A percentile compares a stretch with the other conserved stretches of the same genome.
These are phyloP conservation scores for Barbus barbus DNA, from an alignment of 2,113 vertebrate genomes.

Conservation along the genomic window DNA sequence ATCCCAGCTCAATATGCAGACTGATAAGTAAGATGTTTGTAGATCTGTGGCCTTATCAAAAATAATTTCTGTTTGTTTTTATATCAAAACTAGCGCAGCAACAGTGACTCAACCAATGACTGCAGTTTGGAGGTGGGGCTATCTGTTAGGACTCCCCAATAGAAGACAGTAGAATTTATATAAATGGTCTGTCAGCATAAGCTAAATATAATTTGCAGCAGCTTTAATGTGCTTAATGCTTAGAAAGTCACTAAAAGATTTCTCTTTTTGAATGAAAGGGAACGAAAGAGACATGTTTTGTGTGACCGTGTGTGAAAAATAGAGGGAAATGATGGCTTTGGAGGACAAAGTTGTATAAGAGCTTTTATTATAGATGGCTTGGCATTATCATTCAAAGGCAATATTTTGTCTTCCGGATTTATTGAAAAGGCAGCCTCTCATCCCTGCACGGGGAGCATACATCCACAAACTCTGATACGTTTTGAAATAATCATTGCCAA, in stretches of 20 bases:
- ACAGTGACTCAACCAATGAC: not conserved
- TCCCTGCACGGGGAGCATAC: not conserved
- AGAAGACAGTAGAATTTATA: not conserved
- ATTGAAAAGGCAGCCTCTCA: conserved; percentile 34
- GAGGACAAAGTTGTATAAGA: not conserved
- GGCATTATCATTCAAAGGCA: conserved; percentile 31
- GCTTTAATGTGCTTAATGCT: not conserved
- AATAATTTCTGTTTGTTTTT: no score
- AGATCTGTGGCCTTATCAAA: no score
- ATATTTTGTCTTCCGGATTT: conserved; percentile 35
- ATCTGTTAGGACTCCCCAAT: not conserved
- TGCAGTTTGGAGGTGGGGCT: not conserved
- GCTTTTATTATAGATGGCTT: conserved; percentile 25
- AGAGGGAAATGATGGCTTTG: not conserved
- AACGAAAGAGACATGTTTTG: not conserved
- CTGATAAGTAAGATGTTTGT: no score
- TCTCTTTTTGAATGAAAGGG: not conserved
- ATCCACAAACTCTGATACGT: conserved; percentile 29
- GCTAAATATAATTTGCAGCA: not conserved
- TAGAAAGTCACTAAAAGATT: not conserved
- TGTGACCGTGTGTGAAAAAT: not conserved
- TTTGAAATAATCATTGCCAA: conserved; percentile 38
- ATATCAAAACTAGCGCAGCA: not conserved
- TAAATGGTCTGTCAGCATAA: not conserved
- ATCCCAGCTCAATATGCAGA: not conserved